Percentiles rank a stretch among this genome's conserved stretches.
These are phyloP conservation scores for Chrysochloris asiatica DNA, from an alignment of 2,113 vertebrate genomes.

Conservation along the genomic window DNA sequence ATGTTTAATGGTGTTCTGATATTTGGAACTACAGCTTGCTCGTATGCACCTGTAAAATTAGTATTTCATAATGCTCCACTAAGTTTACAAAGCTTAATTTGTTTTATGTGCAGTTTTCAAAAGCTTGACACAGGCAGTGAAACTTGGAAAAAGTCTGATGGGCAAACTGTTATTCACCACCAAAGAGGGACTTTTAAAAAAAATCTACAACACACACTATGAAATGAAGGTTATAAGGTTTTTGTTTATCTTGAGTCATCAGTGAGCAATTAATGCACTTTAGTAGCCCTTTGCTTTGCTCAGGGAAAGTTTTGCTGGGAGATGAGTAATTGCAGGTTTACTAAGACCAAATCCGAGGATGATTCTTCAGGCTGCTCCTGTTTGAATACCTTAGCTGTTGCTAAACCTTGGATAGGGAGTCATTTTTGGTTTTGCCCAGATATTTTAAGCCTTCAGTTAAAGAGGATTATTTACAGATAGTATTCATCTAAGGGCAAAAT, in stretches of 20 bases:
- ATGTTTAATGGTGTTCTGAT: constrained; percentile 82
- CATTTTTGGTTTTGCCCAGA: constrained; percentile 70
- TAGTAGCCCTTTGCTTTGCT: constrained; percentile 75
- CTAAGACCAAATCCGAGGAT: constrained; percentile 57
- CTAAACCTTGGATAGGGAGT: constrained; percentile 63
- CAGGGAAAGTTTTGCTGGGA: constrained; percentile 61
- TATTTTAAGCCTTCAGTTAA: constrained; percentile 74
- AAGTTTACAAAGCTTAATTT: constrained; percentile 79
- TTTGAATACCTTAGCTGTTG: constrained; percentile 72
- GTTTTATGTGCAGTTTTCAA: constrained; percentile 72
- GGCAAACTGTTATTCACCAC: constrained; percentile 45
- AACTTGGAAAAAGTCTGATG: constrained; percentile 58
- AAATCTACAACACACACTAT: constrained; percentile 64
- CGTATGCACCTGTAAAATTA: constrained; percentile 87
- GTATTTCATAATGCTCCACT: constrained; percentile 80
- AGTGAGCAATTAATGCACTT: constrained; percentile 79
- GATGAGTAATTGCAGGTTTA: constrained; percentile 74
- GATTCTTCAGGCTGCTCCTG: constrained; percentile 61
- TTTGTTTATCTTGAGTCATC: constrained; percentile 84
- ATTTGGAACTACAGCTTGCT: constrained; percentile 81
- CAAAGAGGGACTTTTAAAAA: constrained; percentile 54
- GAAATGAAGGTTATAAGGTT: constrained; percentile 81
- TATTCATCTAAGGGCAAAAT: constrained; percentile 71
- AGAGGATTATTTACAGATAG: constrained; percentile 77
- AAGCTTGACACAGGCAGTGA: constrained; percentile 70